Conservation (phyloP, 2,113 vertebrate species). For the Neotoma lepida region DNA sequence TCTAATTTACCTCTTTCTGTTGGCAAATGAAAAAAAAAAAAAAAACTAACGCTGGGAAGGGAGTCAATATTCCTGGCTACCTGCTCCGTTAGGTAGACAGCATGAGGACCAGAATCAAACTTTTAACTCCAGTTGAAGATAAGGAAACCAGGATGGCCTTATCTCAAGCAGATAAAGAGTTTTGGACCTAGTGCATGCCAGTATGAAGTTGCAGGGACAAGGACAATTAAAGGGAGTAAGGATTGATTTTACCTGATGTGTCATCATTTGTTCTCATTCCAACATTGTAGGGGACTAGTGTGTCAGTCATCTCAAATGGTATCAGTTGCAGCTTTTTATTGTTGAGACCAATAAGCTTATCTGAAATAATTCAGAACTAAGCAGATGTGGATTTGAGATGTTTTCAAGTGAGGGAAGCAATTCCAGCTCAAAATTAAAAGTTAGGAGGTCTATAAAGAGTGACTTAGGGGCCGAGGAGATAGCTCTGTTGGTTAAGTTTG, state of each 20-base stretch:
- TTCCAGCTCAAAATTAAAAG: conserved; percentile 21
- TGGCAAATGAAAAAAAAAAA: conserved; percentile 38
- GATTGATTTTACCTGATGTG: neutral
- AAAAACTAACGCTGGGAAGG: neutral
- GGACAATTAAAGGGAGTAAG: neutral
- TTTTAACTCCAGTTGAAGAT: neutral
- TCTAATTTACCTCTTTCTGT: conserved; percentile 30
- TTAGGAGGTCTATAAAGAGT: neutral
- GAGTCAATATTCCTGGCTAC: neutral
- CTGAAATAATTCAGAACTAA: neutral
- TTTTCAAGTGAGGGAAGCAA: conserved; percentile 18
- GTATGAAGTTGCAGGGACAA: neutral
- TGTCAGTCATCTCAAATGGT: neutral
- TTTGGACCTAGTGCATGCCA: neutral
- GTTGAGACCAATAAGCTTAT: neutral
- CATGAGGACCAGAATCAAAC: neutral
- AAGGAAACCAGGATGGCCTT: neutral
- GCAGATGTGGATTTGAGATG: neutral
- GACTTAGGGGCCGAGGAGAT: too few relatives aligned
- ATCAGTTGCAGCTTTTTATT: neutral
- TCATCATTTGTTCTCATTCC: neutral
- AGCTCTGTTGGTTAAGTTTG: neutral
- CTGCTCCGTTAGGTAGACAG: neutral
- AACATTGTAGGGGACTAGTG: neutral
- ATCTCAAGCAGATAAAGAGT: neutral